Base-by-base conservation (phyloP, 2,888 invertebrate genomes). In the Scrobipalpa costella region DNA sequence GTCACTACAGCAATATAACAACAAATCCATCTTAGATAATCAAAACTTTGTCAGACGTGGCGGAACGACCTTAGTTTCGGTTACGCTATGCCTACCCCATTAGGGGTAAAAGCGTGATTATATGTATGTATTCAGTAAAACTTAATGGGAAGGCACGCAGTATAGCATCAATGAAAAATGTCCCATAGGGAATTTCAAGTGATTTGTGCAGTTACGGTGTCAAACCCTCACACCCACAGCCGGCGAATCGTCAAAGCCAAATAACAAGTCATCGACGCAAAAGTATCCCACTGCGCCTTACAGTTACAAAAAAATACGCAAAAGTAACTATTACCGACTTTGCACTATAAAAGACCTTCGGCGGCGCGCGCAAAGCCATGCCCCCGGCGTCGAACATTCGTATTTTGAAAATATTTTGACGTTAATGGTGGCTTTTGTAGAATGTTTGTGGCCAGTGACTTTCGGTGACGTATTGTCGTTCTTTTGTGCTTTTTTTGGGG, bases 331-430 rank as follows among this genome's bases (percentile, higher is more conserved):
- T 59, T 61, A 63, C 63, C 40, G 63, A 61, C 55, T 44, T 40
- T 60, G 55, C 57, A 62, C 63, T 66, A 61, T 68, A 67, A 73
- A 67, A 65, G 58, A 64, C 67, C 68, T 66, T 65, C 50, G 65
- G 78, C 85, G 86, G 86, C 79, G 67, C 74, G 71, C 68, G 77
- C 83, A 86, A 88, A 88, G 84, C 73, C 64, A 69, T 70, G 76
- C 83, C 84, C 80, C 83, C 73, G 79, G 83, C 82, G 84, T 77
- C 80, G 78, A 76, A 78, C 79, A 81, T 79, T 80, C 84, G 80
- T 81, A 83, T 89, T 90, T 89, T 86, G 85, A 88, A 90, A 91
- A 91, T 89, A 90, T 91, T 90, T 89, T 90, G 90, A 90, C 90
- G 77, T 88, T 90, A 89, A 90, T 88, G 79, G 86, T 78, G 73